A percentile compares a stretch with the other conserved stretches of the same genome.
Conservation (phyloP, 2,113 vertebrate species). For the Apodemus sylvaticus region DNA sequence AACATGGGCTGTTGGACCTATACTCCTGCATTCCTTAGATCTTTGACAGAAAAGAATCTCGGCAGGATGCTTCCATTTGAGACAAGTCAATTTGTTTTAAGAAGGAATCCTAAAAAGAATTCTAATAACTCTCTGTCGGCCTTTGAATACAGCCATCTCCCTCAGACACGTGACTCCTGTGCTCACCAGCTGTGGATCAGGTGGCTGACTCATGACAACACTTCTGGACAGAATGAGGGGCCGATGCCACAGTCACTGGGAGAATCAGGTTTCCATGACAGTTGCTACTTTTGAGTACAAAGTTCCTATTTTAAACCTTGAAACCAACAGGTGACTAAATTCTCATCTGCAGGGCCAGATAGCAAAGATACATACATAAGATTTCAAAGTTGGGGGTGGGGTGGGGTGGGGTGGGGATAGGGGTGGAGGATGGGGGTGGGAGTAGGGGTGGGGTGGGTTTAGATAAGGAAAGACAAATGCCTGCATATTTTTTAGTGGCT, state of each 20-base stretch:
- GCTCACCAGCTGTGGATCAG: neutral
- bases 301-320: conserved; percentile 44
- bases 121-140: too few species aligned
- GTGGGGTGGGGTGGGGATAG: too few species aligned
- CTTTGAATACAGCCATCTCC: neutral
- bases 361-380: conserved; percentile 27
- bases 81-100: neutral
- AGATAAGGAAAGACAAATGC: conserved; percentile 24
- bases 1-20: neutral
- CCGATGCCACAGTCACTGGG: neutral
- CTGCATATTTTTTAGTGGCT: neutral
- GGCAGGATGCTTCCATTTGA: neutral
- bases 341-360: neutral
- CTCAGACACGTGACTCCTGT: neutral
- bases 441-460: neutral
- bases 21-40: neutral
- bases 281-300: neutral
- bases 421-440: too few species aligned
- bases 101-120: neutral
- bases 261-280: neutral
- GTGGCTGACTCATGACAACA: neutral
- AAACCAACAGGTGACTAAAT: conserved; percentile 6
- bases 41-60: neutral
- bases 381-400: neutral
- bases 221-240: neutral